Conservation (phyloP, 2,888 invertebrate species). For the Dicyrtomina minuta region DNA sequence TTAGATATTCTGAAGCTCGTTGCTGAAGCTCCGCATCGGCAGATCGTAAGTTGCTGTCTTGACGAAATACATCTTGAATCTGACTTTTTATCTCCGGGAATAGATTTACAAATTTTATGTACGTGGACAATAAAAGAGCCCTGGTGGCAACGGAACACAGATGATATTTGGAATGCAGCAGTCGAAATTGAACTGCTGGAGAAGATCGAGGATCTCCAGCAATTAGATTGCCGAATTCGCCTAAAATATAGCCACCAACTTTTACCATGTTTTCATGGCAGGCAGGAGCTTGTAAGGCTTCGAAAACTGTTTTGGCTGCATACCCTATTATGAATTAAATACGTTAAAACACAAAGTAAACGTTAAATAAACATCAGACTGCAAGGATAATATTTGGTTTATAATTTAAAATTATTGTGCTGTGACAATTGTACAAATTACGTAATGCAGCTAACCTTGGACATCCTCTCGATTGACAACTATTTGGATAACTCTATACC, state of each 20-base stretch:
- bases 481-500: constrained; percentile 99
- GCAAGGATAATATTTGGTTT: no score
- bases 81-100: constrained; percentile 97
- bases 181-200: constrained; percentile 94
- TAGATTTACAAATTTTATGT: constrained; percentile 98
- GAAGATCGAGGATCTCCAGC: constrained; percentile 98
- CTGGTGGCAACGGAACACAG: constrained; percentile 83
- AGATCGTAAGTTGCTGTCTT: constrained; percentile 92
- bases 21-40: constrained; percentile 99
- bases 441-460: constrained; percentile 74
- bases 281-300: constrained; percentile 96
- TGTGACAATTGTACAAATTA: no score
- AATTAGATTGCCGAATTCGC: constrained; percentile 98
- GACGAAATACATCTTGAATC: constrained; percentile 91
- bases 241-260: constrained; percentile 98
- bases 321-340: constrained; percentile 63
- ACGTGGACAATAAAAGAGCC: constrained; percentile 93
- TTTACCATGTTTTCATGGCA: constrained; percentile 99
- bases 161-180: constrained; percentile 84
- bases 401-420: no score
- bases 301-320: constrained; percentile 99
- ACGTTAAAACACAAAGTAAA: constrained; percentile 3
- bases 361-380: no score
- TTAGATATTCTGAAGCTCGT: constrained; percentile 95
- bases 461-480: constrained; percentile 99